Percentiles rank a stretch among this genome's conserved stretches.
These are phyloP conservation scores for Vanessa cardui DNA, from an alignment of 2,888 invertebrate species.

Conservation along the genomic window DNA sequence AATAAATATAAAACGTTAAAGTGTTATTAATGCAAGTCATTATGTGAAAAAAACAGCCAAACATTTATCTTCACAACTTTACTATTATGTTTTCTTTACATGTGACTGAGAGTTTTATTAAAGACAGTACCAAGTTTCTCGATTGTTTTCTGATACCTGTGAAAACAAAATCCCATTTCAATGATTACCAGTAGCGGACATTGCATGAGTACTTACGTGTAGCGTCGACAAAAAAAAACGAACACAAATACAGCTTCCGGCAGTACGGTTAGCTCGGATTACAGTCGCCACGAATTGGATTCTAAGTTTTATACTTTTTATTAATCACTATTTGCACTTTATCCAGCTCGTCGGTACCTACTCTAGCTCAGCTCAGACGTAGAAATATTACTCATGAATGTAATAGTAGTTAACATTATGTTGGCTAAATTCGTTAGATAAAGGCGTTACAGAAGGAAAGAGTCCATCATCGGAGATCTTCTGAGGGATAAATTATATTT, in stretches of 20 bases:
- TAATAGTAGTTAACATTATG: background rate
- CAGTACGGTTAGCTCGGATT: conserved; percentile 26
- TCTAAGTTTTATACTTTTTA: conserved; percentile 35
- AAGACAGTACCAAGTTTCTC: no score
- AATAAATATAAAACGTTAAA: no score
- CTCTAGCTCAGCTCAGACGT: background rate
- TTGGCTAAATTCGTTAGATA: no score
- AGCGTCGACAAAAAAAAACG: conserved; percentile 4
- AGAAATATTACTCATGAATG: background rate
- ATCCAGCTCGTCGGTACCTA: conserved; percentile 11
- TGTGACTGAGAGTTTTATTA: no score
- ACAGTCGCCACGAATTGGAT: conserved; percentile 38
- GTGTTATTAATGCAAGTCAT: no score
- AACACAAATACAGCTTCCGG: conserved; percentile 6
- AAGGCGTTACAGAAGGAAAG: no score
- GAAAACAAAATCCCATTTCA: background rate
- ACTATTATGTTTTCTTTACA: no score
- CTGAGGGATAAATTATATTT: no score
- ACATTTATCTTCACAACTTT: no score
- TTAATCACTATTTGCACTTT: conserved; percentile 38
- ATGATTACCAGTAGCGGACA: conserved; percentile 5
- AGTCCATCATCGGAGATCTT: no score
- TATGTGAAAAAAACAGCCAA: no score
- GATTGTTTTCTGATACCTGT: background rate
- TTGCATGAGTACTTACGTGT: conserved; percentile 4